phyloP scores from a whole-genome alignment of 2,888 invertebrate species.

The Ophion ellenae region DNA sequence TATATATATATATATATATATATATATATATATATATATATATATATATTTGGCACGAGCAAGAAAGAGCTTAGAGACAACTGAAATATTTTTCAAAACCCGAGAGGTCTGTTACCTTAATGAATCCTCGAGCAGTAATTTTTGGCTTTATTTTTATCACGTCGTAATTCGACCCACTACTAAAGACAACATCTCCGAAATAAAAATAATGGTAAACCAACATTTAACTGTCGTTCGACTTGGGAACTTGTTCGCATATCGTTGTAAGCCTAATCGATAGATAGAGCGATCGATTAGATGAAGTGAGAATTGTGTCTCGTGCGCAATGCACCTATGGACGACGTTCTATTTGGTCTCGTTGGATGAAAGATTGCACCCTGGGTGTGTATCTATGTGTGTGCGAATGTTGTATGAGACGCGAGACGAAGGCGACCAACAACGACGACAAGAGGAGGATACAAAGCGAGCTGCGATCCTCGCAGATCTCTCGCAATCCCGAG shows the following conservation, averaged over 20 bases:
- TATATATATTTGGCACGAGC: too few relatives aligned
- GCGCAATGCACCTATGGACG: conserved; percentile 38
- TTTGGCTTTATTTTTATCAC: too few relatives aligned
- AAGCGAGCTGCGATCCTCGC: conserved; percentile 52
- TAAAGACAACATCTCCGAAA: too few relatives aligned
- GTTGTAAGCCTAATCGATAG: conserved; percentile 79
- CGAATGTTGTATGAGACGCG: not conserved
- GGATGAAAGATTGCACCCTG: conserved; percentile 27
- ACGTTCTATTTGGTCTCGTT: conserved; percentile 52
- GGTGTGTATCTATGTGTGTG: not conserved
- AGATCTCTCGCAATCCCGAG: conserved; percentile 55
- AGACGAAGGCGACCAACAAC: conserved; percentile 42
- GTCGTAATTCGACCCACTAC: too few relatives aligned
- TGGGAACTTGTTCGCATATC: conserved; percentile 76
- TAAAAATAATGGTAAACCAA: not conserved
- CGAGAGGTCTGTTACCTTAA: conserved; percentile 11
- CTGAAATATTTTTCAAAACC: conserved; percentile 47
- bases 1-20: too few relatives aligned
- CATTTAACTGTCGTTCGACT: conserved; percentile 60
- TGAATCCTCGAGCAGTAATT: too few relatives aligned
- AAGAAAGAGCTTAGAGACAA: conserved; percentile 32
- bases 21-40: too few relatives aligned
- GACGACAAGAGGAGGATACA: conserved; percentile 56
- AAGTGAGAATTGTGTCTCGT: conserved; percentile 38
- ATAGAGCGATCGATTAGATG: conserved; percentile 60